Base-by-base conservation (phyloP, 2,797 vertebrate species). In the Bryconaethiops microstoma region DNA sequence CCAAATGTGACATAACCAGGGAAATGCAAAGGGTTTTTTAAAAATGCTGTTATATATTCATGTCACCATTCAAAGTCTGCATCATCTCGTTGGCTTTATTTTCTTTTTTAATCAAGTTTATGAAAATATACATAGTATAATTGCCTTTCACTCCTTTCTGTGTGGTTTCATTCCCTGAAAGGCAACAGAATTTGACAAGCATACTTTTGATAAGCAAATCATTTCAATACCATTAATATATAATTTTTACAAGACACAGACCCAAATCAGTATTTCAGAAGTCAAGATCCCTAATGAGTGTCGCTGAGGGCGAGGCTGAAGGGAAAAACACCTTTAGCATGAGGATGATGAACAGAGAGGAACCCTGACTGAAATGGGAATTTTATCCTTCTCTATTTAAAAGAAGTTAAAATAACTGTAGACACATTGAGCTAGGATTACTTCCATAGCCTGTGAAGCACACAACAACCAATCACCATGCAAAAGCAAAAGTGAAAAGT, bases 1-100 rank as follows among this genome's bases (percentile, higher is more conserved):
- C 74, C 63, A 81, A 84, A 72, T 71, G 76, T 72, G 76, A 76
- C 76, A 75, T 52, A 77, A 76, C 39, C 76, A 57, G 42, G 7
- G 42, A 2, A 19, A 29, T 25, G 45, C 23, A 25, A 70, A 50
- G 19, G 9, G 42, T 48, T 45, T 35, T 59, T 1, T 1, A 40
- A 74, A 59, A 39, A 29, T 23, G 52, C 54, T 29, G 17, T 25
- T 72, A 39, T 39, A 17, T 35, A 65, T 65, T 65, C 14, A 65
- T 39, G 29, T 39, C 29, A 39, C 29, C 19, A 40, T 65, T 65
- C 5, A 39, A 65, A 67, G 4, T 12, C 35, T 67, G 39, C 3
- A 45, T 39, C 2, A 21, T n/a, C 65, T 45, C 65, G 10, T 9
- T 5, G 1, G 16, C 63, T 40, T 7, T 35, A 17, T 42, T 40